phyloP scores from a whole-genome alignment of 2,888 invertebrate species.

The Rhagophthalmus giganteus region DNA sequence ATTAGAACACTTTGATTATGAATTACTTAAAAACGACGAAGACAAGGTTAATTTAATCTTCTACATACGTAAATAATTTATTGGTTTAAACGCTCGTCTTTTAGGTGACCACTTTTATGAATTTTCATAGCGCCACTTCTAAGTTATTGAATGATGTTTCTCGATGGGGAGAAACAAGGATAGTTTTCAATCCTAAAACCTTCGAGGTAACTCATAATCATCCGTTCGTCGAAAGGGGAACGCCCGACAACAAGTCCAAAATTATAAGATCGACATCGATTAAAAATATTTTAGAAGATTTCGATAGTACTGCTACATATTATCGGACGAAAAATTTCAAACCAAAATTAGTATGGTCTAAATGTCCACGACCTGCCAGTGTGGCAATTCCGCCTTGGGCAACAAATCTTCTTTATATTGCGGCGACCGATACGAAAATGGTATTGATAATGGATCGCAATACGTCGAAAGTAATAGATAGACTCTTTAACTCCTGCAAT shows the following conservation, averaged over 20 bases:
- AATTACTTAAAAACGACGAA: slow-evolving; percentile 46
- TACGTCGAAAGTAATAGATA: slow-evolving; percentile 48
- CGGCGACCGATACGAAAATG: slow-evolving; percentile 58
- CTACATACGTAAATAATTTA: background rate
- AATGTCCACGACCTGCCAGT: slow-evolving; percentile 68
- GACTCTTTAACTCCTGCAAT: slow-evolving; percentile 61
- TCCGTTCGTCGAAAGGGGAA: background rate
- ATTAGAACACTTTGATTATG: slow-evolving; percentile 50
- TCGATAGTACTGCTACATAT: slow-evolving; percentile 56
- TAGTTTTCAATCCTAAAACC: slow-evolving; percentile 61
- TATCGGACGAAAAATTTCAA: slow-evolving; percentile 61
- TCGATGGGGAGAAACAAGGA: slow-evolving; percentile 61
- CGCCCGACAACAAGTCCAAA: background rate
- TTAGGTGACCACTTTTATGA: slow-evolving; percentile 62
- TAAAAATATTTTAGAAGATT: slow-evolving; percentile 59
- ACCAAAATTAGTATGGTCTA: slow-evolving; percentile 61
- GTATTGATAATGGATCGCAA: slow-evolving; percentile 45
- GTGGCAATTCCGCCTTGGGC: slow-evolving; percentile 67
- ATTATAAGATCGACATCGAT: background rate
- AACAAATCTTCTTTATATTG: slow-evolving; percentile 66
- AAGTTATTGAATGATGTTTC: slow-evolving; percentile 62
- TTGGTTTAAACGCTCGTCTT: slow-evolving; percentile 11
- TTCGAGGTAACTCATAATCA: slow-evolving; percentile 57
- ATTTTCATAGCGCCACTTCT: slow-evolving; percentile 62
- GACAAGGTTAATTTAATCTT: slow-evolving; percentile 53